Conservation (phyloP, 2,888 invertebrate genomes). For the Apodemia zela region DNA sequence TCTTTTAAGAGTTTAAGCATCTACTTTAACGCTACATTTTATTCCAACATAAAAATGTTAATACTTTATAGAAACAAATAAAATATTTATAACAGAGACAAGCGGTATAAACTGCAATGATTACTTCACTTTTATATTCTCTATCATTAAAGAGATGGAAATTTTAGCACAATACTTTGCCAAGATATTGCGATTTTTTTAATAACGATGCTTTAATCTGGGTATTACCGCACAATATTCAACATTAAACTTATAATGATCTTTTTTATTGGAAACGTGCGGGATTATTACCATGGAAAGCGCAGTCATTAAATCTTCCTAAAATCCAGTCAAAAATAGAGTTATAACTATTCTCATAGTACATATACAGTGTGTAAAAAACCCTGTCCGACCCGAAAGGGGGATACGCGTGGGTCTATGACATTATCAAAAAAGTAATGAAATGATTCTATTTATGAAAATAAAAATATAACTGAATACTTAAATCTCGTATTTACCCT, state of each 20-base stretch:
- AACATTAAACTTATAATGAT: not conserved
- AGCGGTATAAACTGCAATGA: constrained; percentile 12
- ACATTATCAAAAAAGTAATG: too few relatives aligned
- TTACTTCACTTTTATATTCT: constrained; percentile 6
- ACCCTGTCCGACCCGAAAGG: too few relatives aligned
- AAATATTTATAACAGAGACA: constrained; percentile 38
- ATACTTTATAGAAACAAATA: constrained; percentile 43
- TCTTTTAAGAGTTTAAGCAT: not conserved
- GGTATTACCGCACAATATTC: not conserved
- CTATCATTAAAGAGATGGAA: constrained; percentile 6
- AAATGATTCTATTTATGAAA: too few relatives aligned
- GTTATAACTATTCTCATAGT: not conserved
- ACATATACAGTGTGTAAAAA: too few relatives aligned
- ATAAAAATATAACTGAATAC: too few relatives aligned
- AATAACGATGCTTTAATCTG: constrained; percentile 2
- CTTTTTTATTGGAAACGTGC: not conserved
- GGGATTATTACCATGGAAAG: not conserved
- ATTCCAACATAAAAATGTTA: constrained; percentile 40
- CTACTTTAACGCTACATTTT: constrained; percentile 2
- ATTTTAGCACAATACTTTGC: constrained; percentile 6
- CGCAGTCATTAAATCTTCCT: not conserved
- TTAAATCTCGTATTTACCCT: too few relatives aligned
- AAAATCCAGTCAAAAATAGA: not conserved
- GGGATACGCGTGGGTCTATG: too few relatives aligned
- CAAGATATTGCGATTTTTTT: constrained; percentile 6